Evolutionary conservation across 1,140 invertebrate species (phyloP).

Genomic region (Tyrophagus putrescentiae): DNA sequence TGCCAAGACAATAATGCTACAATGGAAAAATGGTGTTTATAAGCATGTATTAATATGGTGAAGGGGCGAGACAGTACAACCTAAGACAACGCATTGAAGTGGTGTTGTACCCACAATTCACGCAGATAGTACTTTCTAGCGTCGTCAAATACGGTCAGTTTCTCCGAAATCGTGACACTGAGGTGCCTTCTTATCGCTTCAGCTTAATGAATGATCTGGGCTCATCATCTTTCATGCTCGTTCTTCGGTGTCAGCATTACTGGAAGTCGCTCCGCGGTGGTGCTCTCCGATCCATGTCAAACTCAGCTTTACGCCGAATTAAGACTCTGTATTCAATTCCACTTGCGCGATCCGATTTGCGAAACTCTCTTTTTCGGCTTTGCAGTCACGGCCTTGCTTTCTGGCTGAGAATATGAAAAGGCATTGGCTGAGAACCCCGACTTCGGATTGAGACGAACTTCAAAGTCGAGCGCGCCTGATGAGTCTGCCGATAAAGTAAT

Average conservation of each 20-base stretch:
- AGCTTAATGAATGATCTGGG: constrained; percentile 12
- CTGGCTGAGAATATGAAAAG: neutral
- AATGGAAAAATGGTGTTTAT: constrained; percentile 26
- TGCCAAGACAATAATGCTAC: constrained; percentile 80
- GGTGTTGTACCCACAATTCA: constrained; percentile 11
- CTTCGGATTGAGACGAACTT: neutral
- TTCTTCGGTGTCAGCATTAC: neutral
- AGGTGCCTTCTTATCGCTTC: constrained; percentile 22
- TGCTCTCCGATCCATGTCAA: constrained; percentile 18
- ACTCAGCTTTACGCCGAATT: constrained; percentile 24
- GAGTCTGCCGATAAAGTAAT: too few species aligned
- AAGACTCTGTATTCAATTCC: constrained; percentile 22
- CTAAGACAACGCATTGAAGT: constrained; percentile 21
- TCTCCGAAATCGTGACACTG: constrained; percentile 26
- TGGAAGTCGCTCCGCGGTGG: too few species aligned
- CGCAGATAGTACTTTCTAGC: constrained; percentile 25
- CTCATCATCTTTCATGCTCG: neutral
- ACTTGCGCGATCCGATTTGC: neutral
- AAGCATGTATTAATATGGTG: neutral
- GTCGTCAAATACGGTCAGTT: constrained; percentile 24
- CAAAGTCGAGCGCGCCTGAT: too few species aligned
- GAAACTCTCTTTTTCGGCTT: constrained; percentile 19
- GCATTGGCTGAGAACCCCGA: neutral
- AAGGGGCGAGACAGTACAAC: constrained; percentile 2
- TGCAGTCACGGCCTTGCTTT: neutral